These are phyloP conservation scores for Apotomis betuletana DNA, from an alignment of 2,888 invertebrate species.

Conservation along the genomic window DNA sequence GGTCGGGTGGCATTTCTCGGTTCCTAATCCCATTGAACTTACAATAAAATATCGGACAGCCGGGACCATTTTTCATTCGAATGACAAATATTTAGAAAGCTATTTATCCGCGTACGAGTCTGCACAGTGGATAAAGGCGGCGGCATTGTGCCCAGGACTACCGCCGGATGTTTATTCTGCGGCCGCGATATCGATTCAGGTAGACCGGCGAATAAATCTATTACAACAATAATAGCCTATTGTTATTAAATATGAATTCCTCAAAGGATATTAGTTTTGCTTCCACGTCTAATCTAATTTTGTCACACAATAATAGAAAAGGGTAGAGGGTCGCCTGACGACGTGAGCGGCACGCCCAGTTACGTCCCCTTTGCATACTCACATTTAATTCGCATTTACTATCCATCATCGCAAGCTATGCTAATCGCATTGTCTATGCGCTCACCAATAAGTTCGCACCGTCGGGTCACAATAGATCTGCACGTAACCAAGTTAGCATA, in stretches of 20 bases:
- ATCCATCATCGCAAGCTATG: constrained; percentile 51
- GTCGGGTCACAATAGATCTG: constrained; percentile 44
- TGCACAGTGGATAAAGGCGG: constrained; percentile 71
- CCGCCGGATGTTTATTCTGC: constrained; percentile 76
- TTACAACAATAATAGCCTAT: constrained; percentile 70
- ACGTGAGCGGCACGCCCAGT: constrained; percentile 69
- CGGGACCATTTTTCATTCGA: constrained; percentile 78
- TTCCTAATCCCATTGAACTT: constrained; percentile 78
- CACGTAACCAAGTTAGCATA: constrained; percentile 63
- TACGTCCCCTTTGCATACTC: constrained; percentile 65
- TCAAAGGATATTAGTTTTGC: constrained; percentile 63
- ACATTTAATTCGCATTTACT: constrained; percentile 77
- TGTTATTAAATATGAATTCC: constrained; percentile 64
- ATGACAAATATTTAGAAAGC: constrained; percentile 83
- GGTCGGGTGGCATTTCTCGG: constrained; percentile 75
- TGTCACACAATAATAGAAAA: constrained; percentile 54
- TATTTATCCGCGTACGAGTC: constrained; percentile 76
- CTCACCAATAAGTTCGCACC: constrained; percentile 52
- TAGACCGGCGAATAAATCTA: constrained; percentile 76
- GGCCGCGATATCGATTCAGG: constrained; percentile 76
- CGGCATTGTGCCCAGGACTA: constrained; percentile 65
- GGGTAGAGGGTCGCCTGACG: constrained; percentile 61
- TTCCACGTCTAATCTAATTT: constrained; percentile 56
- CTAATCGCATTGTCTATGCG: constrained; percentile 44
- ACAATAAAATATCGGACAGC: constrained; percentile 68